Evolutionary conservation across 2,113 vertebrate genomes (phyloP), one percentile per base, ranked within the genome.

Genomic region (Paracanthobrama guichenoti): DNA sequence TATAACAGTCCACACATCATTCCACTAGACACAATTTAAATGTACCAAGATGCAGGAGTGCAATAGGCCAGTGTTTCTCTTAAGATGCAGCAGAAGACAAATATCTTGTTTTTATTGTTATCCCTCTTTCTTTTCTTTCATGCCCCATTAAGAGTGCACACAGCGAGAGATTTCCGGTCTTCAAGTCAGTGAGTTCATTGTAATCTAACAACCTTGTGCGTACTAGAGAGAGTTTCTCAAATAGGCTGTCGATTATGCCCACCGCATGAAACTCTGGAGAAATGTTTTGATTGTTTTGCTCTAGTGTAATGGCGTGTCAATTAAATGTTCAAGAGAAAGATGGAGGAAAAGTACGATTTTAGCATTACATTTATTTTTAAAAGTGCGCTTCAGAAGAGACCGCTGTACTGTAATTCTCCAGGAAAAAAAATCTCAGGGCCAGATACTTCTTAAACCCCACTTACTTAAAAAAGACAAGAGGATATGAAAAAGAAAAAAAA

Each of bases 61-160:
- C 67, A 42, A 62, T 16, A 81, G 81, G 55, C 62, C 26, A 46
- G 6, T 44, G 55, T 42, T 24, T 60, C 75, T 78, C 20, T 42
- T 78, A 78, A 60, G 75, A 60, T 42, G 55, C 35, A 60, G 53
- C 39, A 80, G 39, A 76, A 7, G 46, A 46, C 78, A 80, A 66
- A 66, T 26, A 46, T 64, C 42, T 48, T 66, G 78, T 48, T 66
- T 64, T 66, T 80, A 66, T 48, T 20, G 22, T 4, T 35, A 55
- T 81, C 46, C 67, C 26, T 22, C 50, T 78, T 57, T 79, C 60
- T 78, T 48, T 82, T 53, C 50, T 46, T 85, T 87, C 84, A 85
- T 39, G 67, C 55, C 75, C 80, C 84, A 87, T 87, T 87, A 87
- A 66, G 67, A 79, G 31, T 78, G 73, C 72, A 57, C 83, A 76